Percentiles rank a stretch among this genome's conserved stretches.
Evolutionary conservation across 2,113 vertebrate species (phyloP).

Genomic region (Centropus bengalensis): DNA sequence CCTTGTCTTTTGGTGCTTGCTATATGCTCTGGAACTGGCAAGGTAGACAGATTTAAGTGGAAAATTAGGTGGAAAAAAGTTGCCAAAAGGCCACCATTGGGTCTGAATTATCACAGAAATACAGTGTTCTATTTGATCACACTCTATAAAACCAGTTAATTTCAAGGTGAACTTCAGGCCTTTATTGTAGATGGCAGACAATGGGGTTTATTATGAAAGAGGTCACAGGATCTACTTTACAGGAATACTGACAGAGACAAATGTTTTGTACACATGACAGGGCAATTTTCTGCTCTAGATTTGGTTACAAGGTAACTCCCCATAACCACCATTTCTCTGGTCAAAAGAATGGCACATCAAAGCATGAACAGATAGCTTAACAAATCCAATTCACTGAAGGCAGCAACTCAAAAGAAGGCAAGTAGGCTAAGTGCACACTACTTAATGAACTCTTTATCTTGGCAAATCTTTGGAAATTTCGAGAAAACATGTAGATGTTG

Average conservation of each 20-base stretch:
- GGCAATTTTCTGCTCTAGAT: slow-evolving; percentile 56
- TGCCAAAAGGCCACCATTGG: not conserved
- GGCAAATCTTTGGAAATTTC: not conserved
- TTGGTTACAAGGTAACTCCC: slow-evolving; percentile 44
- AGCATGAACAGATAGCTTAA: slow-evolving; percentile 51
- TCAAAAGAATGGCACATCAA: slow-evolving; percentile 52
- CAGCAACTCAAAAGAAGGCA: slow-evolving; percentile 7
- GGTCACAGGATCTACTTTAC: slow-evolving; percentile 67
- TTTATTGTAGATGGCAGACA: slow-evolving; percentile 58
- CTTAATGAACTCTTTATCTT: slow-evolving; percentile 21
- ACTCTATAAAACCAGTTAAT: slow-evolving; percentile 49
- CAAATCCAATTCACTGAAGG: slow-evolving; percentile 34
- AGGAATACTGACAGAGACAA: slow-evolving; percentile 62
- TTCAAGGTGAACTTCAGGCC: slow-evolving; percentile 64
- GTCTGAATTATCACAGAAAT: slow-evolving; percentile 13
- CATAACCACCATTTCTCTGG: not conserved
- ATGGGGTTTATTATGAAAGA: slow-evolving; percentile 63
- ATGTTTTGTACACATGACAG: slow-evolving; percentile 68
- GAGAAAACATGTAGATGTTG: not conserved
- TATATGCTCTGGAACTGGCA: not conserved
- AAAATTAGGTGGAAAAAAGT: not conserved
- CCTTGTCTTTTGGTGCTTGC: not conserved
- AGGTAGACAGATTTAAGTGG: not conserved
- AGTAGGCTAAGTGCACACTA: not conserved
- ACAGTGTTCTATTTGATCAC: slow-evolving; percentile 34